Conservation (phyloP, 2,113 vertebrate species). For the Odontophorus gujanensis region DNA sequence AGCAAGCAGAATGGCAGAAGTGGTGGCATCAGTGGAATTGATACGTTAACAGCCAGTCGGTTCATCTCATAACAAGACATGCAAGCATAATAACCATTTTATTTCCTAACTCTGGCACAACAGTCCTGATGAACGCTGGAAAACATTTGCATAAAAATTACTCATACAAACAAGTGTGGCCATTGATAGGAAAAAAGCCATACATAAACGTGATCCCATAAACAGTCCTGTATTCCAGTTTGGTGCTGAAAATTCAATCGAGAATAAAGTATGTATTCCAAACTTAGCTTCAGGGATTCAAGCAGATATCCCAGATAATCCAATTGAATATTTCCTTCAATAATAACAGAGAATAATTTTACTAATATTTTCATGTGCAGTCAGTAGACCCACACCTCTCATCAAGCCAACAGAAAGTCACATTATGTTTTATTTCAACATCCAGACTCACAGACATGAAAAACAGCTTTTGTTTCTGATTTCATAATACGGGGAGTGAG, state of each 20-base stretch:
- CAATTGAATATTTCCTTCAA: neutral
- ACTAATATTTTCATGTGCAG: neutral
- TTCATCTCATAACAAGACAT: slow-evolving; percentile 38
- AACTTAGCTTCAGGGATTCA: neutral
- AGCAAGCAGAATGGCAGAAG: slow-evolving; percentile 21
- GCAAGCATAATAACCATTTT: slow-evolving; percentile 11
- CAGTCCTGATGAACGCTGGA: neutral
- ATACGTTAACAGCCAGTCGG: slow-evolving; percentile 39
- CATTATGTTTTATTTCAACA: neutral
- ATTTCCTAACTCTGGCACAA: slow-evolving; percentile 28
- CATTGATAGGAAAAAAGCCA: neutral
- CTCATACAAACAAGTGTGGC: neutral
- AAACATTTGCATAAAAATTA: neutral
- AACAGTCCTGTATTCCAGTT: neutral
- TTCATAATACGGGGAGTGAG: neutral
- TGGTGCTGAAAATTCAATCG: neutral
- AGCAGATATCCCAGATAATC: rapidly evolving
- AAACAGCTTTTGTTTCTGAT: neutral
- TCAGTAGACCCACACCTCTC: neutral
- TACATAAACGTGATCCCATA: neutral
- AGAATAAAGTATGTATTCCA: neutral
- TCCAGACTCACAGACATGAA: neutral
- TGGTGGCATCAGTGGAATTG: slow-evolving; percentile 12
- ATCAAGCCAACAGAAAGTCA: neutral
- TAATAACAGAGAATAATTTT: neutral